These are phyloP conservation scores for Gobionotothen gibberifrons DNA, from an alignment of 2,797 vertebrate species.

Conservation along the genomic window DNA sequence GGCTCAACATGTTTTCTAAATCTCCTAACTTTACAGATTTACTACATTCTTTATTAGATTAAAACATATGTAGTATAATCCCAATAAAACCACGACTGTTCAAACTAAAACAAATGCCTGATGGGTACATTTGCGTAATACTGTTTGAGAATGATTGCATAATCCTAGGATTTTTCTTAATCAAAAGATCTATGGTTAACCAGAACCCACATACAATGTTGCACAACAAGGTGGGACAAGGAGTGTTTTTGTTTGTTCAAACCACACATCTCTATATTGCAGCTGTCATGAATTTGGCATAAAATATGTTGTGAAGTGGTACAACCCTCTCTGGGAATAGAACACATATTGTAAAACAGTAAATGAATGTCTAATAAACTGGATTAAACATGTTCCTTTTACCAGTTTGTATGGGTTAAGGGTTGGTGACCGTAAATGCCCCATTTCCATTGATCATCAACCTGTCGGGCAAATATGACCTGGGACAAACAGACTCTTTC, in stretches of 20 bases:
- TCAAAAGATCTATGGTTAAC: slow-evolving; percentile 33
- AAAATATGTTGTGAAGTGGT: slow-evolving; percentile 8
- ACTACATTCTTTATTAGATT: not conserved
- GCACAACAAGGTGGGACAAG: slow-evolving; percentile 61
- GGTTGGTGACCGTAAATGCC: slow-evolving; percentile 14
- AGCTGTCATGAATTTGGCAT: slow-evolving; percentile 40
- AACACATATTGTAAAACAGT: not conserved
- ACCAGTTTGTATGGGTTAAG: not conserved
- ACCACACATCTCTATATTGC: slow-evolving; percentile 47
- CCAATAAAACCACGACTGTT: not conserved
- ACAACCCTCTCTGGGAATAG: slow-evolving; percentile 27
- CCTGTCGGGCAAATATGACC: slow-evolving; percentile 40
- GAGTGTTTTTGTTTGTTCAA: slow-evolving; percentile 52
- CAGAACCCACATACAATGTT: slow-evolving; percentile 58
- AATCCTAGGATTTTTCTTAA: slow-evolving; percentile 29
- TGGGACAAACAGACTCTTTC: slow-evolving; percentile 17
- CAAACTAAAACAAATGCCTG: slow-evolving; percentile 17
- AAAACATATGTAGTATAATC: not conserved
- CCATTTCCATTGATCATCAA: slow-evolving; percentile 37
- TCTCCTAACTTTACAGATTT: not conserved
- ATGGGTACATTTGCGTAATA: slow-evolving; percentile 17
- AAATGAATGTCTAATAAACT: not conserved
- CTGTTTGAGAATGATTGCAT: slow-evolving; percentile 21
- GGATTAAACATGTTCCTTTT: slow-evolving; percentile 6
- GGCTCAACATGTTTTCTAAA: not conserved